Evolutionary conservation across 1,140 invertebrate species (phyloP), one percentile per base, ranked within the genome.

Genomic region (Belonocnema kinseyi): DNA sequence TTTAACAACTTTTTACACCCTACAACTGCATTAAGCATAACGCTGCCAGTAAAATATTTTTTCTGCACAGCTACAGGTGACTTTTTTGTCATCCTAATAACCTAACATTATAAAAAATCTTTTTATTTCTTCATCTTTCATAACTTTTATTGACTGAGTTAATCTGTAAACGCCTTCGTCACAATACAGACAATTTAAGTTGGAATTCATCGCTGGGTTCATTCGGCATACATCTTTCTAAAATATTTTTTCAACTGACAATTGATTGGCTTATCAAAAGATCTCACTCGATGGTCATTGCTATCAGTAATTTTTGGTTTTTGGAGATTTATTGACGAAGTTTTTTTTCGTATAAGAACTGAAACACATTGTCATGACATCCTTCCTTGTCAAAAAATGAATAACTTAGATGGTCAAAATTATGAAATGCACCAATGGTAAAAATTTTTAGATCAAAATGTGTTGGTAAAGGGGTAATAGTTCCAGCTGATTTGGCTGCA

Each of bases 311-410:
- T 26, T 17, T 58, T 14, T 58, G 33, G 74, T 72, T 73, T 54
- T 10, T 46, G 40, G 12, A 13, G 3, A 73, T 72, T 72, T 12
- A 11, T 13, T 26, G 14, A 3, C 26, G 46, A 56, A 8, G 21
- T 61, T 40, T 61, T 50, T 46, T 79, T 56, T 58, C 76, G 78
- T 73, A 76, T 70, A 12, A 82, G 13, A 14, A 78, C 81, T 17
- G 53, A 53, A 5, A 82, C 81, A 82, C 81, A 11, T 79, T 79
- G 73, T 79, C 79, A 50, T 83, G 82, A 10, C 70, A 77, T 2
- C 66, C 73, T 56, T 73, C 40, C 14, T 75, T n/a, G 4, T 74
- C 82, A 16, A 77, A 79, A 19, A 72, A n/a, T 6, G 79, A 76
- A 33, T 17, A n/a, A 71, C 73, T 77, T 26, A 77, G 53, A 46